Conservation (phyloP, 2,888 invertebrate genomes). For the Aplocera efformata region DNA sequence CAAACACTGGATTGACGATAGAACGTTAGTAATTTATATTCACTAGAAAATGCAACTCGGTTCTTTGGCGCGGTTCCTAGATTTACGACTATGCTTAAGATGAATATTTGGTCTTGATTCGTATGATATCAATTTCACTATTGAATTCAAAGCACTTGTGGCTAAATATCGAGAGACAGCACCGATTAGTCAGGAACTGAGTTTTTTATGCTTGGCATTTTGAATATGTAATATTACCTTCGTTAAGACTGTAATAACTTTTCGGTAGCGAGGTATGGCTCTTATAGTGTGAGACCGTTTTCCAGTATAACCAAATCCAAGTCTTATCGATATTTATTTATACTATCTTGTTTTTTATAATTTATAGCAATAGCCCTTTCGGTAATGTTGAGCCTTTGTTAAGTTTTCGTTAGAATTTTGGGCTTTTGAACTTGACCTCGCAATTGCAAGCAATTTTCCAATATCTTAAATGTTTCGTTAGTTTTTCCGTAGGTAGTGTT, state of each 20-base stretch:
- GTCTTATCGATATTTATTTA: constrained; percentile 33
- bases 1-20: constrained; percentile 41
- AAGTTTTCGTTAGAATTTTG: constrained; percentile 52
- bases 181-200: constrained; percentile 5
- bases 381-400: constrained; percentile 50
- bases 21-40: constrained; percentile 29
- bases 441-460: too few relatives aligned
- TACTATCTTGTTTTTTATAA: constrained; percentile 37
- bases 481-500: too few relatives aligned
- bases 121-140: too few relatives aligned
- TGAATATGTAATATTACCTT: constrained; percentile 45
- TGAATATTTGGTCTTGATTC: too few relatives aligned
- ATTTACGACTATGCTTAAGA: constrained; percentile 21
- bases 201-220: constrained; percentile 45
- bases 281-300: constrained; percentile 42
- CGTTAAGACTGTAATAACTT: constrained; percentile 53
- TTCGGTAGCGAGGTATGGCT: constrained; percentile 44
- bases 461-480: too few relatives aligned
- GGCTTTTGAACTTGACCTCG: constrained; percentile 41
- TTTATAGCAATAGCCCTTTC: constrained; percentile 43
- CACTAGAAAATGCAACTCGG: constrained; percentile 13
- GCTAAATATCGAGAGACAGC: too few relatives aligned
- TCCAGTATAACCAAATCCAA: constrained; percentile 39
- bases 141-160: too few relatives aligned
- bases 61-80: constrained; percentile 9